These are phyloP conservation scores for Oedothorax gibbosus DNA, from an alignment of 1,140 invertebrate genomes.

Conservation along the genomic window DNA sequence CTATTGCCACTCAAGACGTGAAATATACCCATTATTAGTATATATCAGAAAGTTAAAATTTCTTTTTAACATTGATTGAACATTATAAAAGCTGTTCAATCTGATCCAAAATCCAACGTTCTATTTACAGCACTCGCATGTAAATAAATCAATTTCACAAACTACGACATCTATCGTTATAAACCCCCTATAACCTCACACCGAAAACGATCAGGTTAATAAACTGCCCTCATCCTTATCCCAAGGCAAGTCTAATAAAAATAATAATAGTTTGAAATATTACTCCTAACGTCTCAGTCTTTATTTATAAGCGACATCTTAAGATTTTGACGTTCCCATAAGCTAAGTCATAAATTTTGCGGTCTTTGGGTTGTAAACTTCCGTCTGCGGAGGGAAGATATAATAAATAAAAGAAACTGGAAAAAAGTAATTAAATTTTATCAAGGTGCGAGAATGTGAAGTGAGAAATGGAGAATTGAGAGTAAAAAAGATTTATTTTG, in stretches of 20 bases:
- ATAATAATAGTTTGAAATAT: constrained; percentile 32
- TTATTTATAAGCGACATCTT: constrained; percentile 33
- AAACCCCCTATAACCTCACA: neutral
- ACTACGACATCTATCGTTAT: too few relatives aligned
- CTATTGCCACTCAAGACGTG: too few relatives aligned
- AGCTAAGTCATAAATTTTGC: constrained; percentile 17
- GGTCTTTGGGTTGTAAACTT: neutral
- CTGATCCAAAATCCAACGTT: neutral
- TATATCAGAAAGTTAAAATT: too few relatives aligned
- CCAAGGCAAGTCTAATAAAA: neutral
- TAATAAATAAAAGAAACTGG: neutral
- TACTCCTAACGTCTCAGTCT: neutral
- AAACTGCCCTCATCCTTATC: neutral
- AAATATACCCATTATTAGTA: too few relatives aligned
- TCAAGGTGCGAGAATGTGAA: neutral
- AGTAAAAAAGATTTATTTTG: too few relatives aligned
- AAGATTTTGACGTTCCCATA: constrained; percentile 24
- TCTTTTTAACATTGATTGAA: too few relatives aligned
- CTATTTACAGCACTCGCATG: neutral
- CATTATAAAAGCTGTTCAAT: too few relatives aligned
- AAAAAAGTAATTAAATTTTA: constrained; percentile 26
- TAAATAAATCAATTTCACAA: too few relatives aligned
- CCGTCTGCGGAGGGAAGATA: neutral
- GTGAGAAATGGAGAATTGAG: neutral
- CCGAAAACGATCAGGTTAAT: neutral